A percentile compares a stretch with the other conserved stretches of the same genome.
Evolutionary conservation across 1,140 invertebrate species (phyloP).

Genomic region (Eciton burchellii): DNA sequence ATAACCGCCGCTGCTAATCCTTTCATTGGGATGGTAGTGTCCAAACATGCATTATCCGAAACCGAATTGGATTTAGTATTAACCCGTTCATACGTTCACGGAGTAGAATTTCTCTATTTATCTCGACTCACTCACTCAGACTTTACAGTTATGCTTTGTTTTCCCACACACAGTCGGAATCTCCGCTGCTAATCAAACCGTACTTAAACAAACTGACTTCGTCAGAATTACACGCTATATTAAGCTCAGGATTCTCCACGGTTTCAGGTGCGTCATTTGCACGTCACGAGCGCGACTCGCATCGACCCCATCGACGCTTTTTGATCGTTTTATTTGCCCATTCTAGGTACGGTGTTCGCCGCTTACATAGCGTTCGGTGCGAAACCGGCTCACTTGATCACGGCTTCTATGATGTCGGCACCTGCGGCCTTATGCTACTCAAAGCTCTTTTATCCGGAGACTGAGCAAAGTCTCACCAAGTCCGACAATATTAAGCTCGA

Average conservation of each 20-base stretch:
- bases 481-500: constrained; percentile 88
- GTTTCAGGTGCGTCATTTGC: constrained; percentile 90
- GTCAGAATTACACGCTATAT: constrained; percentile 96
- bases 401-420: constrained; percentile 97
- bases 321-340: not conserved
- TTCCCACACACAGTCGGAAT: constrained; percentile 95
- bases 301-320: not conserved
- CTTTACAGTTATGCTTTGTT: constrained; percentile 70
- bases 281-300: not conserved
- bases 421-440: constrained; percentile 95
- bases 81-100: not conserved
- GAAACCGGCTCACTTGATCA: constrained; percentile 92
- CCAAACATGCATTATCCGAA: constrained; percentile 31
- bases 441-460: constrained; percentile 97
- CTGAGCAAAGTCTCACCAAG: constrained; percentile 90
- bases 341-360: constrained; percentile 93
- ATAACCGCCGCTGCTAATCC: constrained; percentile 96
- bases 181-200: constrained; percentile 94
- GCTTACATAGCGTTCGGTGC: constrained; percentile 97
- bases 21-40: constrained; percentile 93
- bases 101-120: not conserved
- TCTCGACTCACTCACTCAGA: not conserved
- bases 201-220: constrained; percentile 93
- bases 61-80: not conserved
- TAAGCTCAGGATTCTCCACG: constrained; percentile 97